phyloP scores from a whole-genome alignment of 2,113 vertebrate species.

The Nematolebias whitei region DNA sequence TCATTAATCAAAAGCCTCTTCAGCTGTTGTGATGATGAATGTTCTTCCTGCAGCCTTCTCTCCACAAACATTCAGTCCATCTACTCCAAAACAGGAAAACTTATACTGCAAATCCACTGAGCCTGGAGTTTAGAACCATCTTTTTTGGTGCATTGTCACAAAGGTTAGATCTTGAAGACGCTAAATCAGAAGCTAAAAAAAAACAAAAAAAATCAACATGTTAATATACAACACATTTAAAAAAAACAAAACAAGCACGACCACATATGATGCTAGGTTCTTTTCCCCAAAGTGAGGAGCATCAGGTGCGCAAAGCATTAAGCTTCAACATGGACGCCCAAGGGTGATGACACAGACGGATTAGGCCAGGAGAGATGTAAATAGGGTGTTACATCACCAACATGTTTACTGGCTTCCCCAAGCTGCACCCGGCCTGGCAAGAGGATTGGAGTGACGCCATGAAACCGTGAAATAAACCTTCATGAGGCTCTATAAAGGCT shows the following conservation, averaged over 20 bases:
- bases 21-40: background rate
- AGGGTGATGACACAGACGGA: conserved; percentile 66
- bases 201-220: conserved; percentile 5
- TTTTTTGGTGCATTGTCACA: conserved; percentile 21
- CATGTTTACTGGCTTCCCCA: conserved; percentile 44
- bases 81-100: background rate
- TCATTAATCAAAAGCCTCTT: conserved; percentile 6
- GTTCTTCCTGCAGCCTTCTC: background rate
- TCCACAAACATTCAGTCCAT: conserved; percentile 3
- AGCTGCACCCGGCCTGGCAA: conserved; percentile 21
- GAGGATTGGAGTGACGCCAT: conserved; percentile 44
- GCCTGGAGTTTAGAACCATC: conserved; percentile 43
- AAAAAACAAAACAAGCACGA: background rate
- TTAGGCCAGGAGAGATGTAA: conserved; percentile 68
- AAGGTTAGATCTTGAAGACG: background rate
- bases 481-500: background rate
- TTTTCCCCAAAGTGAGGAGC: conserved; percentile 23
- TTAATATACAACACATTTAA: background rate
- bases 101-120: conserved; percentile 2
- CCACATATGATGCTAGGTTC: background rate
- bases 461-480: conserved; percentile 7
- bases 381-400: conserved; percentile 74
- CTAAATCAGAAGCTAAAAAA: conserved; percentile 24
- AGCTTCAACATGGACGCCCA: conserved; percentile 48
- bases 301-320: conserved; percentile 44